Percentiles rank a stretch among this genome's conserved stretches.
phyloP scores from a whole-genome alignment of 2,113 vertebrate genomes.

The Pongo pygmaeus region DNA sequence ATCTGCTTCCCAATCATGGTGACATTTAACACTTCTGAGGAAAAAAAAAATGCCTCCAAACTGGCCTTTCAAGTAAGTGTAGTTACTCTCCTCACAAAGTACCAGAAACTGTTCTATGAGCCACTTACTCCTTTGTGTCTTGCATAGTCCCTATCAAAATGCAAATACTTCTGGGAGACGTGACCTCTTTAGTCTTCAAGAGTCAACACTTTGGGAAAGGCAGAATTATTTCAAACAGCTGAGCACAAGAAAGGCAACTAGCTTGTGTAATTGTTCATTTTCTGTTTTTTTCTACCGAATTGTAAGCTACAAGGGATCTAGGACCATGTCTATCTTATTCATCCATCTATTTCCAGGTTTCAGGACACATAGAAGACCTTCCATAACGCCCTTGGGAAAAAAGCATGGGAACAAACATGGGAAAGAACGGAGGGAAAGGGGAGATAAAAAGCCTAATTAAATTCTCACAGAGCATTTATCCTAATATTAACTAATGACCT shows the following conservation, averaged over 20 bases:
- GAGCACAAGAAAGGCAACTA: neutral
- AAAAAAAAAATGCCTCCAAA: neutral
- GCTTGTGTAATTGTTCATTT: neutral
- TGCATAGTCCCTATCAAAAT: neutral
- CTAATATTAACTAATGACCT: neutral
- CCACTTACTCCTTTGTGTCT: neutral
- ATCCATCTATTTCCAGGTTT: neutral
- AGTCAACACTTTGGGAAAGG: neutral
- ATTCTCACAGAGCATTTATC: neutral
- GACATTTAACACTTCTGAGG: neutral
- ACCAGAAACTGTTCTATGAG: neutral
- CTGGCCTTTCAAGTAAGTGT: conserved; percentile 3
- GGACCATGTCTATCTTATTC: neutral
- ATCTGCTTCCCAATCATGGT: neutral
- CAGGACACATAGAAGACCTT: neutral
- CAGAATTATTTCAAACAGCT: conserved; percentile 13
- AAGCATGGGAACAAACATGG: neutral
- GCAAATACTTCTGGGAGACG: neutral
- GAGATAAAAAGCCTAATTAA: neutral
- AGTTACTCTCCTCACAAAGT: neutral
- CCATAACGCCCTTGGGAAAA: neutral
- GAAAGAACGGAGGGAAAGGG: neutral
- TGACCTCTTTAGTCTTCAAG: neutral
- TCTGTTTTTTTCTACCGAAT: neutral
- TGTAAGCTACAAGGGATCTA: neutral